A percentile compares a stretch with the other conserved stretches of the same genome.
phyloP scores from a whole-genome alignment of 2,888 invertebrate species.

The Perizoma flavofasciatum region DNA sequence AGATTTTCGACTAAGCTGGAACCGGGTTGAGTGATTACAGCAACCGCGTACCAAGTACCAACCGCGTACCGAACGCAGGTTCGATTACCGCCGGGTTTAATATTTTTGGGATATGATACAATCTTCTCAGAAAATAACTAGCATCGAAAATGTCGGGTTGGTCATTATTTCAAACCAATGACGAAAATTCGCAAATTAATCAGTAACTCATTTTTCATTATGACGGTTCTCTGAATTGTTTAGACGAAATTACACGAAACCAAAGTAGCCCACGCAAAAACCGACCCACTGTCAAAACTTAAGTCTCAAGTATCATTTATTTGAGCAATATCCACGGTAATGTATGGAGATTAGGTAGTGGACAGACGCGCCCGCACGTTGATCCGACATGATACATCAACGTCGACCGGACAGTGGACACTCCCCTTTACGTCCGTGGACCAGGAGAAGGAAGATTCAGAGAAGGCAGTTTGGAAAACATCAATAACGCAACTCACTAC shows the following conservation, averaged over 20 bases:
- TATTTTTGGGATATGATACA: too few species aligned
- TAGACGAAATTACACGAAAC: background rate
- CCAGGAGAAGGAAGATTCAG: slow-evolving; percentile 38
- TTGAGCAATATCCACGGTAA: slow-evolving; percentile 79
- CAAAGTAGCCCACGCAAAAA: slow-evolving; percentile 14
- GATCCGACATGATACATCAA: slow-evolving; percentile 84
- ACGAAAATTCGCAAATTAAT: too few species aligned
- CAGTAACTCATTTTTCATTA: background rate
- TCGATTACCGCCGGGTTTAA: too few species aligned
- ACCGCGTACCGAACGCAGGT: too few species aligned
- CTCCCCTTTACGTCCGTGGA: slow-evolving; percentile 58
- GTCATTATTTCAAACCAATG: too few species aligned
- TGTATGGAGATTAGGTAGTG: slow-evolving; percentile 82
- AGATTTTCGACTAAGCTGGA: too few species aligned
- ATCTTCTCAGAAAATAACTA: too few species aligned
- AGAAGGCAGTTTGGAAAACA: slow-evolving; percentile 35
- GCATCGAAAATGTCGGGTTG: too few species aligned
- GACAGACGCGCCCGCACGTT: slow-evolving; percentile 77
- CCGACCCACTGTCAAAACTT: slow-evolving; percentile 63
- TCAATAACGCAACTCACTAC: too few species aligned
- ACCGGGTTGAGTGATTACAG: too few species aligned
- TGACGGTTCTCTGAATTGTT: background rate
- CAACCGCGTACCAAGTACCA: too few species aligned
- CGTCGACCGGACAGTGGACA: slow-evolving; percentile 78
- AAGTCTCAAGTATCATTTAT: slow-evolving; percentile 80